phyloP scores from a whole-genome alignment of 2,113 vertebrate species.

The Mohoua ochrocephala region DNA sequence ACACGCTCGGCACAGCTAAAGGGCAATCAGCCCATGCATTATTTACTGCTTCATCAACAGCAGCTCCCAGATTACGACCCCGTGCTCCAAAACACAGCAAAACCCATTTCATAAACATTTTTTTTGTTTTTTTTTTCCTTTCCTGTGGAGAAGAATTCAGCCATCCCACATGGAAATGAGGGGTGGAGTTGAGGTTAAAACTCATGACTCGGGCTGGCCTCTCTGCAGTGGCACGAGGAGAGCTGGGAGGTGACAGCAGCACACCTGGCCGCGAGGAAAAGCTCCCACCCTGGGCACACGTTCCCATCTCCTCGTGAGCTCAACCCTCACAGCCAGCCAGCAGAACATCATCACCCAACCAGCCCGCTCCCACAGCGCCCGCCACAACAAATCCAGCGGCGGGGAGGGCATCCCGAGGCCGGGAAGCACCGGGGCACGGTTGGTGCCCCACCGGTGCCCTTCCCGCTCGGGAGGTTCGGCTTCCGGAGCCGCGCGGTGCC shows the following conservation, averaged over 20 bases:
- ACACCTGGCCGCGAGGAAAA: not conserved
- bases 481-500: not conserved
- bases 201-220: fast-evolving
- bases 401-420: not conserved
- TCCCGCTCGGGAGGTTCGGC: fast-evolving
- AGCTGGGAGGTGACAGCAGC: not conserved
- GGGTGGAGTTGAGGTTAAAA: not conserved
- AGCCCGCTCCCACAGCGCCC: not conserved
- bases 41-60: slow-evolving; percentile 12
- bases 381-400: not conserved
- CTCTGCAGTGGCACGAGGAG: not conserved
- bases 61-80: not conserved
- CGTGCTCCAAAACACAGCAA: not conserved
- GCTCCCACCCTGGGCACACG: not conserved
- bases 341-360: not conserved
- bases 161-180: not conserved
- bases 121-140: not conserved
- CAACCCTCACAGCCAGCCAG: not conserved
- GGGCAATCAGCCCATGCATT: not conserved
- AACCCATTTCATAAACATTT: not conserved
- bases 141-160: not conserved
- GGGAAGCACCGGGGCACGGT: fast-evolving
- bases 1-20: not conserved
- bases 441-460: not conserved
- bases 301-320: not conserved